Evolutionary conservation across 2,888 invertebrate species (phyloP), one percentile per base, ranked within the genome.

Genomic region (Nemotelus pantherinus): DNA sequence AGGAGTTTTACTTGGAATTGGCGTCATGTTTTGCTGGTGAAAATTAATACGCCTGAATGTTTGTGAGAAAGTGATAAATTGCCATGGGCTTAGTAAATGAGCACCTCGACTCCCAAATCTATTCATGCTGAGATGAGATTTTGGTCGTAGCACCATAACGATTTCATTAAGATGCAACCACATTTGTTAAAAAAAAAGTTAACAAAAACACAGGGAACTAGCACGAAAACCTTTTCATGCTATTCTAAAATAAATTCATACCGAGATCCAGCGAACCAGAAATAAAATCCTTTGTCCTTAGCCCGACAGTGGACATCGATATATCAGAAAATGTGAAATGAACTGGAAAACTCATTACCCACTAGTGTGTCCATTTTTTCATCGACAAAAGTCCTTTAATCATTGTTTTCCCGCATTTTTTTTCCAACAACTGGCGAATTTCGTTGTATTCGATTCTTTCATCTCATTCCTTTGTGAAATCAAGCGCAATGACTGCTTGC

Each of bases 261-360:
- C 67, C 48, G n/a, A 39, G 45, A 70, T 55, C 39, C 74, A 60
- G 60, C 48, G 74, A 74, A 60, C 47, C 50, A 43, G 60, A 57
- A 72, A 7, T 63, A 47, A 74, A 63, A 45, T 6, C 48, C n/a
- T 60, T 74, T 74, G 74, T 74, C 74, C 74, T 55, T 63, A 74
- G 48, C 9, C 25, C 74, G 48, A 47, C 63, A 60, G 74, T 74
- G 74, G 74, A 74, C 74, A 74, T 63, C 60, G 63, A 74, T 74
- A 74, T 74, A 60, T 60, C 41, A 48, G 6, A 74, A 63, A 41
- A 25, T 25, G 63, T 74, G 57, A 41, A 60, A 63, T 74, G 74
- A 60, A 74, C 3, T 48, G 74, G 74, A 74, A 74, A 74, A 63
- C 60, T 74, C 74, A 74, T 74, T 74, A 74, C 74, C 47, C 60